Evolutionary conservation across 2,113 vertebrate genomes (phyloP).

Genomic region (Corythornis vintsioides): DNA sequence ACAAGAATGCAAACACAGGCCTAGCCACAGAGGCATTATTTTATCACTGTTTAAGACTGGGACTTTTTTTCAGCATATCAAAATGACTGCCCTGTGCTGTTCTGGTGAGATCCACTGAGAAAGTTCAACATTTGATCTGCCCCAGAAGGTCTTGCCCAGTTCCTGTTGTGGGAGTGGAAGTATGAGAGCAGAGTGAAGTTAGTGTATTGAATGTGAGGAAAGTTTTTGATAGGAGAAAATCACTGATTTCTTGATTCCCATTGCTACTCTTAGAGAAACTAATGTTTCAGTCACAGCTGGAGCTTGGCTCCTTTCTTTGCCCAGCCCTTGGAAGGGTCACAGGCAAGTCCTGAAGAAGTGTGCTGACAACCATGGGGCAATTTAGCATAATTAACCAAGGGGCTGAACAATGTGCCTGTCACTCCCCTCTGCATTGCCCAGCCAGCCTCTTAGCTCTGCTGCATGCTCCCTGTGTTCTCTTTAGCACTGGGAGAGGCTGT

Average conservation of each 20-base stretch:
- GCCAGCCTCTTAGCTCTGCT: too few species aligned
- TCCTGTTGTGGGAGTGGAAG: not conserved
- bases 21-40: not conserved
- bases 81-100: not conserved
- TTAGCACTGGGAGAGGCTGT: not conserved
- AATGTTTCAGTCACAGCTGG: not conserved
- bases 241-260: not conserved
- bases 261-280: not conserved
- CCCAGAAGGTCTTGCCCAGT: not conserved
- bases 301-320: not conserved
- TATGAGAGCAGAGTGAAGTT: not conserved
- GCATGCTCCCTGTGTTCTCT: fast-evolving
- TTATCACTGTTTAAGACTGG: not conserved
- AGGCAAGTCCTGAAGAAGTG: not conserved
- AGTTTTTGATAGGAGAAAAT: not conserved
- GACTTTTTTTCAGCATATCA: not conserved
- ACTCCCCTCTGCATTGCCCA: fast-evolving
- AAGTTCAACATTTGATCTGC: not conserved
- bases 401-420: not conserved
- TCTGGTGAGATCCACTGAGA: not conserved
- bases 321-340: not conserved
- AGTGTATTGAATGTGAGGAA: not conserved
- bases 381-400: not conserved
- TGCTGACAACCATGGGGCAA: not conserved
- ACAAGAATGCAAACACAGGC: not conserved